Base-by-base conservation (phyloP, 2,113 vertebrate species). In the Pontoporia blainvillei region DNA sequence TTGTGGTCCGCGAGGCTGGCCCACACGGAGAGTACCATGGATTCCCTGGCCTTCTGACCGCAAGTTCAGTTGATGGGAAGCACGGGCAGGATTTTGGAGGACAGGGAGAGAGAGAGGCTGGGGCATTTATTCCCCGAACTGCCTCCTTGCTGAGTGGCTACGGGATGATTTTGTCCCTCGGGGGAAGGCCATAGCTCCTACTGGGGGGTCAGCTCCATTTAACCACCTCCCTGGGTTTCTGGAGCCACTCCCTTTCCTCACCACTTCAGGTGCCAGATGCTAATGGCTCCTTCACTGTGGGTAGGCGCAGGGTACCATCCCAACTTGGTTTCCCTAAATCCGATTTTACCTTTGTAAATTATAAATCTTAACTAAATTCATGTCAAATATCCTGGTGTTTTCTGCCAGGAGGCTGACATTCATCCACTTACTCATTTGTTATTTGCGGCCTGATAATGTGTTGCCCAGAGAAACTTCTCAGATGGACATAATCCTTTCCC, bases 21-120 rank as follows among this genome's bases (percentile, higher is more conserved):
- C 21, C 36, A 15, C 1, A 6, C 15, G 5, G 49, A 10, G 12
- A 59, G 1, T 2, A 12, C 46, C 8, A 7, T 23, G 46, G 20
- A 8, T 14, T 44, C 14, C 27, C 36, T 94, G 54, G 64, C 5
- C 8, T 86, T 83, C 69, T 92, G 61, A 1, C 49, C 90, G 29
- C 13, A 69, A 52, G 36, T 73, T 61, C 62, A 75, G 18, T 54
- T 54, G 36, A 5, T 15, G 14, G 29, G 39, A 89, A 69, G 41
- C 23, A 13, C 0, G 3, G 18, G 31, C 11, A 75, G 36, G 34
- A 52, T 13, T 90, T 92, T 73, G 41, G 67, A 88, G 31, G 21
- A 9, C n/a, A 8, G 10, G 15, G 82, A 75, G 44, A 49, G 15
- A 84, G 7, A 12, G 21, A 31, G 52, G 18, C n/a, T 13, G 23